Evolutionary conservation across 2,888 invertebrate species (phyloP), one percentile per base, ranked within the genome.

Genomic region (Sphaerophoria taeniata): DNA sequence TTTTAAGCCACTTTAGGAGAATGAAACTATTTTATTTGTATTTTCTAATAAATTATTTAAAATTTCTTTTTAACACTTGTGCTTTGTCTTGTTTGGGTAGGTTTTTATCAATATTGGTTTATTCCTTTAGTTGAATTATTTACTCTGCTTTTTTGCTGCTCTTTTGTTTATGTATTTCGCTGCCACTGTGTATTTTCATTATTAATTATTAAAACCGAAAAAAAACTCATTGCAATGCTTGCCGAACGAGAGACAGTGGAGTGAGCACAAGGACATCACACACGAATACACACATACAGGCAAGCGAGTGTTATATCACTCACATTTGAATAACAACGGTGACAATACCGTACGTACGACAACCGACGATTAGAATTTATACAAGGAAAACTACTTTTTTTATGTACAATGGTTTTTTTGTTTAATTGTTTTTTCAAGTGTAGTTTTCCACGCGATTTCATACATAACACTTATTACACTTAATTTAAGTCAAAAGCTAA

Each of bases 1-100:
- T 36, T 53, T 71, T 81, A 85, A 81, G 85, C 81, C 81, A 81
- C 80, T 84, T 80, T 77, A 65, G 81, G 76, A 85, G 55, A 67
- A 67, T 51, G 34, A 33, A 36, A 16, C 39, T 39, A 39, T 60
- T 43, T 43, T 9, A 6, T 9, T n/a, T 12, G 5, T n/a, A 6
- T 49, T n/a, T 14, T 72, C n/a, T 14, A 24, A 58, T 47, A 39
- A 67, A 43, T 43, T 43, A 43, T 43, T 12, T 43, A 43, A 43
- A 43, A 9, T 39, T 39, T 39, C 9, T 43, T 43, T 6, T 9
- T 55, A 67, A 63, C 60, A 16, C 51, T 76, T 74, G 36, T 58
- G 34, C 47, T 58, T 31, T 14, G 5, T 80, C 80, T 76, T 47
- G 34, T 43, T 9, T 9, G 6, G 3, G 39, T 63, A 47, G 31